A percentile compares a stretch with the other conserved stretches of the same genome.
These are phyloP conservation scores for Cryptosula pallasiana DNA, from an alignment of 2,888 invertebrate species.

Conservation along the genomic window DNA sequence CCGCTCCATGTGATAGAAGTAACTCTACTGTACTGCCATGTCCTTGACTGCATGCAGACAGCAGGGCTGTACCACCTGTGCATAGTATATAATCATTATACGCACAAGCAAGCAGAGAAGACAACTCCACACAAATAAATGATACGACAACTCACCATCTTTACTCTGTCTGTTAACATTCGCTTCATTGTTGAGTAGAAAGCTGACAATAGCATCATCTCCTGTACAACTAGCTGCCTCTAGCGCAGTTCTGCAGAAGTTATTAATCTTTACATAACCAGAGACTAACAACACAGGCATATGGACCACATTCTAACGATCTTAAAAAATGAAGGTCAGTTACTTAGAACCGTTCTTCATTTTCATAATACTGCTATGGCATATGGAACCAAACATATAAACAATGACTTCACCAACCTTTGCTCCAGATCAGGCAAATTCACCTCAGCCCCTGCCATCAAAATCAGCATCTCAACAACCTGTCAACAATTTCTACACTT, in stretches of 20 bases:
- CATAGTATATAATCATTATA: too few species aligned
- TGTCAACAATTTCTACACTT: neutral
- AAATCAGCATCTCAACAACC: neutral
- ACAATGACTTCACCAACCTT: neutral
- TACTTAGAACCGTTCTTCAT: too few species aligned
- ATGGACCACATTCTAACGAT: too few species aligned
- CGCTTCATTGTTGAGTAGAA: slow-evolving; percentile 59
- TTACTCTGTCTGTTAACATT: slow-evolving; percentile 55
- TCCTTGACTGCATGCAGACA: slow-evolving; percentile 74
- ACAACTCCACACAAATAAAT: too few species aligned
- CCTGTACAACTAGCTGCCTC: slow-evolving; percentile 71
- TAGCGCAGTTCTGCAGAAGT: slow-evolving; percentile 68
- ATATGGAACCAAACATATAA: neutral
- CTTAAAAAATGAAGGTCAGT: too few species aligned
- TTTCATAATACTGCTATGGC: neutral
- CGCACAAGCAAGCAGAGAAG: too few species aligned
- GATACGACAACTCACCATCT: slow-evolving; percentile 51
- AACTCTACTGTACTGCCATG: slow-evolving; percentile 49
- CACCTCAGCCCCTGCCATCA: slow-evolving; percentile 25
- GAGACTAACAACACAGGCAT: too few species aligned
- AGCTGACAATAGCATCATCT: slow-evolving; percentile 58
- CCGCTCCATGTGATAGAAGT: slow-evolving; percentile 57
- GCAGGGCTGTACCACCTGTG: slow-evolving; percentile 53
- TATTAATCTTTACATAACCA: too few species aligned
- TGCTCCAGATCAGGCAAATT: slow-evolving; percentile 24